phyloP scores from a whole-genome alignment of 2,888 invertebrate genomes.

The Drosophila neutralis region DNA sequence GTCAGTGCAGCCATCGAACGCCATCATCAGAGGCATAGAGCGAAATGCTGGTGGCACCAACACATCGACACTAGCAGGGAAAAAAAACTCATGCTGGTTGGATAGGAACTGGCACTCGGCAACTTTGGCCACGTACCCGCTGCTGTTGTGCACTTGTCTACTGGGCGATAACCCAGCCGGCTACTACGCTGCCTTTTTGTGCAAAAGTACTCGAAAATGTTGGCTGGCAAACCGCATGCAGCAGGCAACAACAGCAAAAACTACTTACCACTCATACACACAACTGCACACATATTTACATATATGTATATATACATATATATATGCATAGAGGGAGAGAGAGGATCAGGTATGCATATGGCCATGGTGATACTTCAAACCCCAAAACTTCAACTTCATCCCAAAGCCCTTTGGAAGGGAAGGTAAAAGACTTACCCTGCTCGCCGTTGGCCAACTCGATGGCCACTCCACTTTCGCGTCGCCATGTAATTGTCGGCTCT shows the following conservation, averaged over 20 bases:
- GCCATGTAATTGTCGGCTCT: slow-evolving; percentile 94
- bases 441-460: slow-evolving; percentile 89
- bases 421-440: slow-evolving; percentile 87
- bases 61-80: slow-evolving; percentile 34
- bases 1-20: slow-evolving; percentile 70
- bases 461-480: slow-evolving; percentile 91
- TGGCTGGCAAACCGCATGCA: slow-evolving; percentile 64
- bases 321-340: background rate
- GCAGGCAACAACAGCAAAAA: slow-evolving; percentile 65
- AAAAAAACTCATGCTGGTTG: slow-evolving; percentile 42
- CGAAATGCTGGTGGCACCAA: slow-evolving; percentile 7
- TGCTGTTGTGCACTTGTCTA: slow-evolving; percentile 53
- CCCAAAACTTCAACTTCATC: slow-evolving; percentile 29
- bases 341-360: slow-evolving; percentile 47
- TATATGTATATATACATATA: background rate
- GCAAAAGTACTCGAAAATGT: slow-evolving; percentile 78
- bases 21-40: slow-evolving; percentile 42
- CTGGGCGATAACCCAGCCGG: slow-evolving; percentile 40
- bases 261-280: slow-evolving; percentile 68
- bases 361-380: slow-evolving; percentile 34
- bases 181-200: slow-evolving; percentile 62
- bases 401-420: slow-evolving; percentile 37
- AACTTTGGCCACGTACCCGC: slow-evolving; percentile 45
- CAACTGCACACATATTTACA: slow-evolving; percentile 7
- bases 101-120: slow-evolving; percentile 37